These are phyloP conservation scores for Lasioglossum morio DNA, from an alignment of 2,888 invertebrate genomes.

Conservation along the genomic window DNA sequence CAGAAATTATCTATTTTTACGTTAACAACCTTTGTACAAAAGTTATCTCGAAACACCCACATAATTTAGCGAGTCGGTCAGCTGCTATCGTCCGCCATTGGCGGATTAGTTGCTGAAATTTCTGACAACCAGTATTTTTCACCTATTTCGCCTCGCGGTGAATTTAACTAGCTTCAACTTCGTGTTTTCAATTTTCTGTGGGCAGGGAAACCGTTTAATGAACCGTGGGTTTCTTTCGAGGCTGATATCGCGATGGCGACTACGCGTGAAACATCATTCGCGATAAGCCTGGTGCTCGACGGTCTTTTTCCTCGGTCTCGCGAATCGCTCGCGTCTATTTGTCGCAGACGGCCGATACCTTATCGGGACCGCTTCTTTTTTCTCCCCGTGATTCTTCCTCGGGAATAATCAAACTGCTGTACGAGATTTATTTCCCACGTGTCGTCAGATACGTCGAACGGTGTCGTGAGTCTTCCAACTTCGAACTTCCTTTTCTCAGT, in stretches of 20 bases:
- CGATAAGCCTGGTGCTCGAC: not conserved
- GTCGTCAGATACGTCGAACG: constrained; percentile 5
- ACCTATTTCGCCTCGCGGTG: not conserved
- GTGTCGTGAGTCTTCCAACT: not conserved
- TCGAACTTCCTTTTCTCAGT: not conserved
- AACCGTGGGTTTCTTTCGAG: not conserved
- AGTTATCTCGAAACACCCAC: not conserved
- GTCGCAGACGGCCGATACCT: constrained; percentile 39
- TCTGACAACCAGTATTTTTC: not conserved
- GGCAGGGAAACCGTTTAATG: not conserved
- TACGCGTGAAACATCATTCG: not conserved
- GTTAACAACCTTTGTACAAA: not conserved
- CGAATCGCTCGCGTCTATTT: constrained; percentile 40
- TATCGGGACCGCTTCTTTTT: constrained; percentile 30
- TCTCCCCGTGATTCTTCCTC: not conserved
- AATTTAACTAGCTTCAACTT: not conserved
- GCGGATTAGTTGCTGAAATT: not conserved
- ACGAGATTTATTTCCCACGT: constrained; percentile 28
- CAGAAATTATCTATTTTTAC: not conserved
- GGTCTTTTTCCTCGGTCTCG: constrained; percentile 17
- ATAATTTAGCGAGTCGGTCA: not conserved
- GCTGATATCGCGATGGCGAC: not conserved
- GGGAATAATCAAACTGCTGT: constrained; percentile 29
- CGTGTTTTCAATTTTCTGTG: not conserved
- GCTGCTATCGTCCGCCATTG: not conserved